phyloP scores from a whole-genome alignment of 2,888 invertebrate species.

The Incurvaria masculella region DNA sequence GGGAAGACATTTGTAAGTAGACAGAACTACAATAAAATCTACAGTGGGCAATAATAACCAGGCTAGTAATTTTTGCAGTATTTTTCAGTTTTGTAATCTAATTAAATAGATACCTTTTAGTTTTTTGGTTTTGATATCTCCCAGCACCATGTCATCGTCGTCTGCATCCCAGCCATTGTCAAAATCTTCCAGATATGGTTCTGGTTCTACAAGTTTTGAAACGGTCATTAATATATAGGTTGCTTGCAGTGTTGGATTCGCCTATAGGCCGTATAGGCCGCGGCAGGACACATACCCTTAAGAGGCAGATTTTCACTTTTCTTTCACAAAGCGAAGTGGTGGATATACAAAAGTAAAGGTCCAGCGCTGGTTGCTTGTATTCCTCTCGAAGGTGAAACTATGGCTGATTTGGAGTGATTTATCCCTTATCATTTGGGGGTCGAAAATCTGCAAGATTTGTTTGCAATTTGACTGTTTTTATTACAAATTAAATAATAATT shows the following conservation, averaged over 20 bases:
- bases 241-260: constrained; percentile 21
- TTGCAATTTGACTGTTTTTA: too few species aligned
- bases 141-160: constrained; percentile 33
- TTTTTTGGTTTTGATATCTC: constrained; percentile 25
- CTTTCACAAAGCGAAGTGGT: background rate
- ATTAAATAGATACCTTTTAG: constrained; percentile 19
- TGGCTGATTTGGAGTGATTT: too few species aligned
- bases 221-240: background rate
- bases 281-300: constrained; percentile 21
- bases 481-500: too few species aligned
- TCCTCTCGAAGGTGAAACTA: too few species aligned
- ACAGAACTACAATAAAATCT: too few species aligned
- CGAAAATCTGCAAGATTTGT: too few species aligned
- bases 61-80: too few species aligned
- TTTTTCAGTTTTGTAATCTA: too few species aligned
- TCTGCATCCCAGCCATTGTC: constrained; percentile 36
- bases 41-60: too few species aligned
- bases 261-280: too few species aligned
- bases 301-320: background rate
- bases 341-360: background rate
- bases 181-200: constrained; percentile 9
- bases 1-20: too few species aligned
- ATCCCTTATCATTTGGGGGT: too few species aligned
- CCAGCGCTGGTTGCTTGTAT: background rate
- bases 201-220: background rate